Conservation (phyloP, 1,140 invertebrate genomes). For the Cephus cinctus region DNA sequence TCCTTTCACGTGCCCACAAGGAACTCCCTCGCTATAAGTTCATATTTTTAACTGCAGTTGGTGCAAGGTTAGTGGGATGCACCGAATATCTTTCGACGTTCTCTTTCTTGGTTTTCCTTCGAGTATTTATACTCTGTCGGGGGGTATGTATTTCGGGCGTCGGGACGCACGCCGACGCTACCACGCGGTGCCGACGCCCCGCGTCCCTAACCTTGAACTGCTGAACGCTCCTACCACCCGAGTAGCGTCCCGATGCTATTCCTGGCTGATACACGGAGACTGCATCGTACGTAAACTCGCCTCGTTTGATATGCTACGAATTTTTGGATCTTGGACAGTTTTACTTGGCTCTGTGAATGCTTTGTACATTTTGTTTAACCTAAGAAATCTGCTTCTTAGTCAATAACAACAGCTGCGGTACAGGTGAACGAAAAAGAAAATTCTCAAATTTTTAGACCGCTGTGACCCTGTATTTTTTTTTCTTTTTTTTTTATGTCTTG, state of each 20-base stretch:
- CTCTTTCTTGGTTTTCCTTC: slow-evolving; percentile 12
- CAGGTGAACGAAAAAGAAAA: too few species aligned
- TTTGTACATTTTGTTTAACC: too few species aligned
- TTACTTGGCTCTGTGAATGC: too few species aligned
- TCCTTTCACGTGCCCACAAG: too few species aligned
- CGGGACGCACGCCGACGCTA: slow-evolving; percentile 21
- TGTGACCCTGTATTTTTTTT: slow-evolving; percentile 18
- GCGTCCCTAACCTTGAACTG: slow-evolving; percentile 48
- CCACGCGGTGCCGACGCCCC: slow-evolving; percentile 21
- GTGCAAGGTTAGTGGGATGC: slow-evolving; percentile 35
- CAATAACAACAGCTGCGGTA: too few species aligned
- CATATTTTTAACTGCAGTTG: slow-evolving; percentile 3
- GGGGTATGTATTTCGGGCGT: slow-evolving; percentile 36
- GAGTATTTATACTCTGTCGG: slow-evolving; percentile 35
- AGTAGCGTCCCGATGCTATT: slow-evolving; percentile 31
- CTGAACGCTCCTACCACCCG: slow-evolving; percentile 26
- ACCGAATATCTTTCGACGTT: slow-evolving; percentile 3
- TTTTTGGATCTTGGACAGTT: too few species aligned
- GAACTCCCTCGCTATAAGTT: too few species aligned
- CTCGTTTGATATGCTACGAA: too few species aligned
- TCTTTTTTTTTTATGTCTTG: background rate
- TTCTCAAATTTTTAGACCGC: slow-evolving; percentile 6
- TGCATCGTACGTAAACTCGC: too few species aligned
- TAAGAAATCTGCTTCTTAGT: too few species aligned
- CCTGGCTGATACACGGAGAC: slow-evolving; percentile 15